Evolutionary conservation across 2,797 vertebrate species (phyloP), one percentile per base, ranked within the genome.

Genomic region (Urosaurus nigricauda): DNA sequence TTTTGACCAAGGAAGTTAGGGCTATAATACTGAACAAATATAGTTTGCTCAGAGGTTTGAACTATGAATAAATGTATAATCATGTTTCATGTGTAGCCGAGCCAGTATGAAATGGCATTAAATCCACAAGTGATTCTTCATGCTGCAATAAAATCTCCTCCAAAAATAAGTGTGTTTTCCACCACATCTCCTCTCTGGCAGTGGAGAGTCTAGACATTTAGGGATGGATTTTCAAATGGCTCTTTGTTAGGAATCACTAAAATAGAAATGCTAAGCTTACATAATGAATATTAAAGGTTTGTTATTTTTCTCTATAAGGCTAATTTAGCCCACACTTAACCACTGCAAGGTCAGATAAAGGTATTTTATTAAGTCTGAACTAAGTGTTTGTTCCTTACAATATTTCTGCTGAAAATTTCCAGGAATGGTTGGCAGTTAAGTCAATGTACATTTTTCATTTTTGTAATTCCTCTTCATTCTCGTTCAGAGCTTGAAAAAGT

Each of bases 191-290:
- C 11, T 92, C 35, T 94, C 90, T 86, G 86, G 75, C 83, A 93
- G 87, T 85, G 58, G 94, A 70, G 11, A 79, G 92, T 8, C 35
- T 84, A 92, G 85, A 87, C 94, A 88, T 95, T 70, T 95, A 89
- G 81, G 93, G 94, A 85, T 56, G 81, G 83, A 58, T 91, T 83
- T 95, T 94, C 90, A 94, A 91, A 71, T 78, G 19, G 2, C 13
- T 83, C 11, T 78, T 88, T 92, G 43, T 93, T 95, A 93, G 91
- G 94, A 93, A 92, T 70, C 2, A 75, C 21, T 89, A 88, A 90
- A 83, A 92, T 83, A 88, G n/a, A 88, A 88, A 85, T 90, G 79
- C 82, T 94, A 87, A 75, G 73, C 63, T 95, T 96, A 92, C 5
- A 77, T 93, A 94, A 91, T 85, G 94, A 92, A 79, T 87, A 60